Conservation (phyloP, 2,797 vertebrate genomes). For the Rallus crepitans region DNA sequence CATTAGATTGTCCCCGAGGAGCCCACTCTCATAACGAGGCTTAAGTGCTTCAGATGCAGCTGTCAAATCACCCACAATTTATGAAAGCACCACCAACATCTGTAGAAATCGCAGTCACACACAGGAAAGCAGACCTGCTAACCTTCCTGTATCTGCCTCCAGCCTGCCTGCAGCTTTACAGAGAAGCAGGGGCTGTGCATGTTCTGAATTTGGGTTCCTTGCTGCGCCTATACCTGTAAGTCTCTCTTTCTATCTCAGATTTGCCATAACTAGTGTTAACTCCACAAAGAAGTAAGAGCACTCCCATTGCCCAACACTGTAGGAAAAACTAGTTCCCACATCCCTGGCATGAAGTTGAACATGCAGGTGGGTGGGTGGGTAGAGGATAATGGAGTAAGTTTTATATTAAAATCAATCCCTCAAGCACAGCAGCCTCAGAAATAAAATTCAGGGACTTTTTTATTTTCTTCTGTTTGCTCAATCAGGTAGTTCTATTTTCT, state of each 20-base stretch:
- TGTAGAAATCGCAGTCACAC: accelerated
- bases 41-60: constrained; percentile 4
- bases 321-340: neutral
- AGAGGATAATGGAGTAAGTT: neutral
- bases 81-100: neutral
- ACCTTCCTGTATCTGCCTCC: neutral
- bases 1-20: constrained; percentile 17
- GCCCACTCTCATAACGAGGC: neutral
- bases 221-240: neutral
- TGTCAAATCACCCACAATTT: neutral
- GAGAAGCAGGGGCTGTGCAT: neutral
- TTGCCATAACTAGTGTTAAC: neutral
- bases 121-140: neutral
- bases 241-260: neutral
- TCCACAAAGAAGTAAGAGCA: neutral
- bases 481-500: neutral
- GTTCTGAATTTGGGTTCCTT: neutral
- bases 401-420: neutral
- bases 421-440: neutral
- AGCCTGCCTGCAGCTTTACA: neutral
- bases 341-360: neutral
- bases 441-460: neutral
- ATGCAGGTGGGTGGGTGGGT: neutral
- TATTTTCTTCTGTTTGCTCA: neutral
- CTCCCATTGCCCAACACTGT: neutral